A percentile compares a stretch with the other conserved stretches of the same genome.
Conservation (phyloP, 2,113 vertebrate species). For the Otis tarda region DNA sequence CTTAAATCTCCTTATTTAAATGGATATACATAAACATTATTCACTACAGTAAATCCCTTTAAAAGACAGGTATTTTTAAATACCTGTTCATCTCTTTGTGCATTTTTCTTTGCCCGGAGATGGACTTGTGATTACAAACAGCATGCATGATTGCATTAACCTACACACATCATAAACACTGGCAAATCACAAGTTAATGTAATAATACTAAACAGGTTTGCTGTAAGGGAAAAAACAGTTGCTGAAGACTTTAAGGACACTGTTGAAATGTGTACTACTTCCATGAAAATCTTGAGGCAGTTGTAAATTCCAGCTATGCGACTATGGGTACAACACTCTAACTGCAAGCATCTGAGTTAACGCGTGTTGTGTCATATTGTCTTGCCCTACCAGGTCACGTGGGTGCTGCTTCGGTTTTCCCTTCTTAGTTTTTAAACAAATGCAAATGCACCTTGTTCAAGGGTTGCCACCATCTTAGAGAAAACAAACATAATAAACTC, state of each 20-base stretch:
- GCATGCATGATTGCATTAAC: background rate
- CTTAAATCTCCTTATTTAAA: background rate
- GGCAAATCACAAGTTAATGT: background rate
- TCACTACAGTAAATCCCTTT: background rate
- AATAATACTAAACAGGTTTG: background rate
- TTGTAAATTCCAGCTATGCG: background rate
- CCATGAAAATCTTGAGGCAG: background rate
- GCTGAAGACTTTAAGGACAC: background rate
- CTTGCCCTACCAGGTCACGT: background rate
- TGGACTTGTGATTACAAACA: background rate
- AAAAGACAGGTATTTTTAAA: background rate
- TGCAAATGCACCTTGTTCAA: background rate
- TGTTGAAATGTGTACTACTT: background rate
- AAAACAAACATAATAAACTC: background rate
- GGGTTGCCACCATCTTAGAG: background rate
- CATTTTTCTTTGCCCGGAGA: background rate
- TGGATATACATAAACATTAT: background rate
- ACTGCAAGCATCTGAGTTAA: background rate
- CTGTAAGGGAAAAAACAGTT: background rate
- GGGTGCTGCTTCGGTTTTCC: background rate
- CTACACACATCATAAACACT: background rate
- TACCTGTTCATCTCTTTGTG: background rate
- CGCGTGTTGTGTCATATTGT: background rate
- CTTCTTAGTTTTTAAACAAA: background rate
- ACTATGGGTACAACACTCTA: background rate